Conservation (phyloP, 2,797 vertebrate species). For the Orestias chungarensis region DNA sequence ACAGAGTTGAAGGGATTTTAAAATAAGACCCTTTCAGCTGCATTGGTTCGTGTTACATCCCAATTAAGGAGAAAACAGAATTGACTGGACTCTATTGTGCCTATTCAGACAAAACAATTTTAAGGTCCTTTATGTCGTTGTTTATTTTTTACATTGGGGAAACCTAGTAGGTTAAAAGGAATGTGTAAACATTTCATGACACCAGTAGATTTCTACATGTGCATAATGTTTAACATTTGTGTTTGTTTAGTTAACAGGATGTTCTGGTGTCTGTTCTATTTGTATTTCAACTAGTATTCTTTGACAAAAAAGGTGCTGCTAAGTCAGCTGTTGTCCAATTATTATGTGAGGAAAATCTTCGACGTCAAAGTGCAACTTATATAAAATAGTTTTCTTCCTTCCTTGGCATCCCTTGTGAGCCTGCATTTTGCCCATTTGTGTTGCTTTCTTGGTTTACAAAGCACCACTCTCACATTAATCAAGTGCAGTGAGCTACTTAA, state of each 20-base stretch:
- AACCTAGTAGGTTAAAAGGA: not conserved
- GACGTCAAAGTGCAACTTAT: conserved; percentile 3
- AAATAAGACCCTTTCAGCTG: not conserved
- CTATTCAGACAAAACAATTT: not conserved
- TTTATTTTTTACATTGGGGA: not conserved
- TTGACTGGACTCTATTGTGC: not conserved
- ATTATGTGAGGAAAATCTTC: not conserved
- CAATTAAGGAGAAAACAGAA: not conserved
- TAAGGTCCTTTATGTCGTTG: not conserved
- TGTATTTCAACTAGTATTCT: not conserved
- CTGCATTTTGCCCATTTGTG: conserved; percentile 12
- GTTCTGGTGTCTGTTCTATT: not conserved
- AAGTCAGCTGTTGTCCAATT: not conserved
- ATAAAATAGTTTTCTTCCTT: not conserved
- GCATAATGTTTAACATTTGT: not conserved
- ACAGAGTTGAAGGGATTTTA: not conserved
- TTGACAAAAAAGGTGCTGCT: conserved; percentile 13
- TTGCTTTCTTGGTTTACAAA: conserved; percentile 19
- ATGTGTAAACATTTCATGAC: not conserved
- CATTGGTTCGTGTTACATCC: not conserved
- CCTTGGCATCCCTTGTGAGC: not conserved
- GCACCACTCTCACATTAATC: conserved; percentile 27
- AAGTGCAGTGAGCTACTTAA: conserved; percentile 30
- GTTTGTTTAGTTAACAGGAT: not conserved
- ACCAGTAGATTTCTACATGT: not conserved